phyloP scores from a whole-genome alignment of 1,140 invertebrate genomes.

The Hycleus cichorii region DNA sequence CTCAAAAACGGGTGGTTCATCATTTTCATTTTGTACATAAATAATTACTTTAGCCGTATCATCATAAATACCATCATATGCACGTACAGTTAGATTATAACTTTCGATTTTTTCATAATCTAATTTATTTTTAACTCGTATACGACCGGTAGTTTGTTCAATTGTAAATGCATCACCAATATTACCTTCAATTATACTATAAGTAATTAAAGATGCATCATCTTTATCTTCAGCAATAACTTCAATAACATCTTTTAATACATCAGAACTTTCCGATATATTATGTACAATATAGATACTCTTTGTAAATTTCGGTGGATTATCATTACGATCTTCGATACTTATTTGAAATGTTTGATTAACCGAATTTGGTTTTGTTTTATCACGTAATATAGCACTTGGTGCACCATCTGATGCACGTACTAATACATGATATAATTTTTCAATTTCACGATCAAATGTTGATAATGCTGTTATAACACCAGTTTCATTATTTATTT shows the following conservation, averaged over 20 bases:
- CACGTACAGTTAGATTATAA: conserved; percentile 67
- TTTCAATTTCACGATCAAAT: conserved; percentile 74
- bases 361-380: conserved; percentile 57
- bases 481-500: conserved; percentile 72
- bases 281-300: conserved; percentile 65
- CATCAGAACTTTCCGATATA: conserved; percentile 74
- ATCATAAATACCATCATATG: conserved; percentile 69
- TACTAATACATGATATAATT: conserved; percentile 77
- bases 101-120: conserved; percentile 79
- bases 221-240: conserved; percentile 74
- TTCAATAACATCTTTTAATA: conserved; percentile 70
- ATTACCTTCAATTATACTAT: conserved; percentile 73
- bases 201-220: conserved; percentile 71
- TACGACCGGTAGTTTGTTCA: conserved; percentile 69
- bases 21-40: conserved; percentile 74
- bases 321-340: conserved; percentile 89
- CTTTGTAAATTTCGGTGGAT: conserved; percentile 71
- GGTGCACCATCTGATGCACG: conserved; percentile 78
- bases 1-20: conserved; percentile 72
- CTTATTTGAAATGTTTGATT: conserved; percentile 74
- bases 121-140: conserved; percentile 64
- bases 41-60: conserved; percentile 70
- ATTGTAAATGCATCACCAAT: conserved; percentile 70
- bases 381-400: conserved; percentile 67
- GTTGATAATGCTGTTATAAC: conserved; percentile 69